Conservation (phyloP, 2,113 vertebrate genomes). For the Petroica traversi region DNA sequence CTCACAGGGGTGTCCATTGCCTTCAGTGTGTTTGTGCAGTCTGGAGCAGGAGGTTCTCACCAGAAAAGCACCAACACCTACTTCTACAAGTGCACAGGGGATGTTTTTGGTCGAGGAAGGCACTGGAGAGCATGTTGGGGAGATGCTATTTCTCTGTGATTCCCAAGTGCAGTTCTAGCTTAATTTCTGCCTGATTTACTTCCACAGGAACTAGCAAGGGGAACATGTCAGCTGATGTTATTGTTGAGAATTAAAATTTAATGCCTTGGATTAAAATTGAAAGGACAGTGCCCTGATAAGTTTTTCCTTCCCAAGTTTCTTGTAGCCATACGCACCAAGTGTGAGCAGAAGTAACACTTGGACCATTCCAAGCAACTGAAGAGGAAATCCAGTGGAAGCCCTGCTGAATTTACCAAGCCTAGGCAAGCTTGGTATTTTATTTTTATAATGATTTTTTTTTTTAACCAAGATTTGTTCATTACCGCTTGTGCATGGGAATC, state of each 20-base stretch:
- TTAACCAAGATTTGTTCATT: not conserved
- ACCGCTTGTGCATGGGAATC: not conserved
- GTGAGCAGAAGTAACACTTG: not conserved
- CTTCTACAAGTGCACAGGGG: not conserved
- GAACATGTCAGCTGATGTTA: not conserved
- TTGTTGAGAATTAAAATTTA: not conserved
- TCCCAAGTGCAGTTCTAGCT: not conserved
- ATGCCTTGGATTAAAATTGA: not conserved
- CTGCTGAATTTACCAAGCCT: slow-evolving; percentile 25
- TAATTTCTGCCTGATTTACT: not conserved
- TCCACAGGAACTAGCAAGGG: not conserved
- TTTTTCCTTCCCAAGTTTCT: not conserved
- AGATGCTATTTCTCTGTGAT: not conserved
- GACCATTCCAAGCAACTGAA: not conserved
- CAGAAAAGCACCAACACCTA: not conserved
- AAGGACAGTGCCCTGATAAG: not conserved
- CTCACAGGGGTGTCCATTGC: fast-evolving
- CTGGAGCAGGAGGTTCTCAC: not conserved
- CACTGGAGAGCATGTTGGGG: not conserved
- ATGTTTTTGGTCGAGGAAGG: fast-evolving
- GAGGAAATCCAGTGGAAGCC: not conserved
- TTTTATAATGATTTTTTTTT: not conserved
- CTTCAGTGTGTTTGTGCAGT: fast-evolving
- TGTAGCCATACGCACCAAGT: not conserved
- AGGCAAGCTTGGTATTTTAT: not conserved